These are phyloP conservation scores for Laticauda colubrina DNA, from an alignment of 2,113 vertebrate species.

Conservation along the genomic window DNA sequence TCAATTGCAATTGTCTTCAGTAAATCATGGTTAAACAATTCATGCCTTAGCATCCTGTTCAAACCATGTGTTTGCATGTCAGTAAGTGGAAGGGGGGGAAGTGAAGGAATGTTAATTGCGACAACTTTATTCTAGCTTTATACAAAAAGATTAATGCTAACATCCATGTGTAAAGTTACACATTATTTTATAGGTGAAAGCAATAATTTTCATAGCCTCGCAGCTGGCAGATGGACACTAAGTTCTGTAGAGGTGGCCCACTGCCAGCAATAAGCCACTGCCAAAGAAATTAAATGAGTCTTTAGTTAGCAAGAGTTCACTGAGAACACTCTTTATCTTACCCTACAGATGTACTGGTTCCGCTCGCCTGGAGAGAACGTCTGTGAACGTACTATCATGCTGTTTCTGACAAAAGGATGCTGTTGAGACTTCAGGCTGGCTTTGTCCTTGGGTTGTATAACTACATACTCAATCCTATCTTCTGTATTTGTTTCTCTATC, in stretches of 20 bases:
- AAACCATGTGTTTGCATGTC: background rate
- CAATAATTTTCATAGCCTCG: conserved; percentile 17
- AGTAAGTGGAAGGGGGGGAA: background rate
- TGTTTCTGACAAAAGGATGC: conserved; percentile 74
- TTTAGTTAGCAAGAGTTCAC: conserved; percentile 32
- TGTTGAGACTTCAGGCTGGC: conserved; percentile 67
- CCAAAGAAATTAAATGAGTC: conserved; percentile 47
- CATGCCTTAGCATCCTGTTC: background rate
- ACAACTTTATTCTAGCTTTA: conserved; percentile 8
- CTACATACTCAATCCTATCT: conserved; percentile 36
- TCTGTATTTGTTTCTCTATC: conserved; percentile 85
- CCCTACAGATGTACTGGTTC: conserved; percentile 84
- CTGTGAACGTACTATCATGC: conserved; percentile 82
- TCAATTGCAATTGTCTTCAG: background rate
- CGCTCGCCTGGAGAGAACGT: conserved; percentile 84
- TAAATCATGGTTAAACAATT: background rate
- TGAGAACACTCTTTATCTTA: conserved; percentile 60
- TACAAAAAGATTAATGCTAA: conserved; percentile 28
- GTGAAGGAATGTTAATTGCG: background rate
- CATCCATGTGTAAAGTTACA: background rate
- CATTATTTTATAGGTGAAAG: conserved; percentile 18
- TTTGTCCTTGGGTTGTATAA: conserved; percentile 76
- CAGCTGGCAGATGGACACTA: background rate
- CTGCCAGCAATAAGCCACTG: conserved; percentile 33
- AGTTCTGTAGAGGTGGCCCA: background rate